Percentiles rank a stretch among this genome's conserved stretches.
Evolutionary conservation across 2,797 vertebrate species (phyloP).

Genomic region (Gymnothorax reevesii): DNA sequence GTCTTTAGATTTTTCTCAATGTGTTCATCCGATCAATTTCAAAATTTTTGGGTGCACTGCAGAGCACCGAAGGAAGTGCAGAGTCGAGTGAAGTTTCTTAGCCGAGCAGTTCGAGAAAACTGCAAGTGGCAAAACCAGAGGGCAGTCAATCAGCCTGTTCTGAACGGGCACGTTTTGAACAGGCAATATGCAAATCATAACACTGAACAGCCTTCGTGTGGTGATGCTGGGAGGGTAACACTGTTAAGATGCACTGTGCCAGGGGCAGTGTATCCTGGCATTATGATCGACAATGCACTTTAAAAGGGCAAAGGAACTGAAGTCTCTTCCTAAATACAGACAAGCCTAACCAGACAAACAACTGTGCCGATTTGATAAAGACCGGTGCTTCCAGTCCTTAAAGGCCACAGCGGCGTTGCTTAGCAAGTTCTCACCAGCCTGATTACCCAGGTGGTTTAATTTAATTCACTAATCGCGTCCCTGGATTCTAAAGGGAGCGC

Average conservation of each 20-base stretch:
- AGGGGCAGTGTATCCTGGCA: neutral
- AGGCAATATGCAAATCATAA: neutral
- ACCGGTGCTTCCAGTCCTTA: neutral
- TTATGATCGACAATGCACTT: neutral
- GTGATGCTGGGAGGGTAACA: neutral
- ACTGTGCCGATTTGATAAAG: neutral
- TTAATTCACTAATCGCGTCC: slow-evolving; percentile 10
- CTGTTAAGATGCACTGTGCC: neutral
- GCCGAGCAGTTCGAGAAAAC: no score
- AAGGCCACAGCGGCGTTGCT: neutral
- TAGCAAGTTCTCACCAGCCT: neutral
- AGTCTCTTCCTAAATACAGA: neutral
- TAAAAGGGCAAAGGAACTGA: neutral
- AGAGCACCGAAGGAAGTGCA: no score
- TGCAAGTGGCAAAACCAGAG: no score
- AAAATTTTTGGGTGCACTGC: no score
- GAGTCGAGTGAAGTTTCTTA: no score
- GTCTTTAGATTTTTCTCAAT: no score
- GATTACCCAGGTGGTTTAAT: neutral
- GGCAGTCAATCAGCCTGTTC: no score
- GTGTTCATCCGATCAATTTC: no score
- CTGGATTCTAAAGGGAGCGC: neutral
- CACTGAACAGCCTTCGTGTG: neutral
- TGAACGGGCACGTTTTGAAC: no score
- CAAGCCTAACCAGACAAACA: neutral